Base-by-base conservation (phyloP, 1,140 invertebrate genomes). In the Popillia japonica region DNA sequence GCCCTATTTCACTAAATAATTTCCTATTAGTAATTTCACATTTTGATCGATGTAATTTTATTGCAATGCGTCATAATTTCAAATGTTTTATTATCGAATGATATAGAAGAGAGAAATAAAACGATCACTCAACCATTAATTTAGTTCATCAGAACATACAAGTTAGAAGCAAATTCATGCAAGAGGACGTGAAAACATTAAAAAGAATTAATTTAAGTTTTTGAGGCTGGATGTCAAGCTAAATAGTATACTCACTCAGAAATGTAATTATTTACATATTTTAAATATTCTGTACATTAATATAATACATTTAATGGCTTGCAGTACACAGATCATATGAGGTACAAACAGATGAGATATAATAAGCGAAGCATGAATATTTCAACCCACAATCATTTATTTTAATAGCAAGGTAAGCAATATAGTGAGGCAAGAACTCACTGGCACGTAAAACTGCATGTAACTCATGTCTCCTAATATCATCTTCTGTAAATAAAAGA, bases 381-480 rank as follows among this genome's bases (percentile, higher is more conserved):
- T 48, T 8, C 44, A 48, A n/a, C 44, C 44, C 7, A 11, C 17
- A 48, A 48, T 48, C 17, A 48, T 48, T 4, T 48, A 48, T 48
- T 42, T 2, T 48, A 48, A 48, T 48, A 48, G 44, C 44, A 27
- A 34, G 11, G 20, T 68, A 68, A 77, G 34, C 44, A 59, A 72
- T 68, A 72, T 59, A 68, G 79, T 77, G 79, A 79, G 72, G 64
- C 61, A 41, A 17, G 34, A 74, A 92, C 93, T 93, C 88, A 95
- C 93, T 94, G 88, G 94, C 94, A 93, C 93, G 94, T 82, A 94
- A 90, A 82, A 94, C 93, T 80, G 92, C 92, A 85, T 93, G 89
- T 90, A 93, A 92, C 84, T 93, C 92, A 85, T 92, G 91, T 86
- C 92, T 89, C 86, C 90, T 91, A 86, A 94, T 92, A 14, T 48